Conservation (phyloP, 2,113 vertebrate genomes). For the Lophura nycthemera region DNA sequence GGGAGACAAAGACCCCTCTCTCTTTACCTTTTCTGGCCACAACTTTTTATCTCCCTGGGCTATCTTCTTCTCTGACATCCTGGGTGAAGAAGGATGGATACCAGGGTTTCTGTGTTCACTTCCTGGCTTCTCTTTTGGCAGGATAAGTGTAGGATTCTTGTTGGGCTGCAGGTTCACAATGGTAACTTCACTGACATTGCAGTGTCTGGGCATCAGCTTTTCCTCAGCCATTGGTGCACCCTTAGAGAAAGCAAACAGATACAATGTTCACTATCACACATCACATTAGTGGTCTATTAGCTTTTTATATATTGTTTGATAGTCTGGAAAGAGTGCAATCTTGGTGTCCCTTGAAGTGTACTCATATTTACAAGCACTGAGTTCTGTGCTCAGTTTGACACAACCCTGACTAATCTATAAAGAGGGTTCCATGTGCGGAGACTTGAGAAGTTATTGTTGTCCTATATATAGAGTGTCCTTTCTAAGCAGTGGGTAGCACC, state of each 20-base stretch:
- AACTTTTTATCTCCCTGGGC: conserved; percentile 31
- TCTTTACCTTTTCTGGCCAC: conserved; percentile 35
- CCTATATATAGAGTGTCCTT: not conserved
- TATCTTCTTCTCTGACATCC: conserved; percentile 31
- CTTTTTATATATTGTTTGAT: not conserved
- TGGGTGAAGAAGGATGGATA: conserved; percentile 46
- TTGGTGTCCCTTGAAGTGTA: not conserved
- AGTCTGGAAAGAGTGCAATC: not conserved
- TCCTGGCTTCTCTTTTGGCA: not conserved
- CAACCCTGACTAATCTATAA: not conserved
- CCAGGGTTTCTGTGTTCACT: not conserved
- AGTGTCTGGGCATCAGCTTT: conserved; percentile 64
- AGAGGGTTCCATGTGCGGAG: not conserved
- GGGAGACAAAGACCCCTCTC: conserved; percentile 34
- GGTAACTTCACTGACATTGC: conserved; percentile 70
- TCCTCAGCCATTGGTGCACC: conserved; percentile 32
- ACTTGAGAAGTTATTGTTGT: not conserved
- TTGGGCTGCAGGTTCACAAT: conserved; percentile 69
- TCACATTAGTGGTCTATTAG: not conserved
- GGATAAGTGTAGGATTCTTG: conserved; percentile 33
- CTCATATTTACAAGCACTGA: not conserved
- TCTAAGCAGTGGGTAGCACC: not conserved
- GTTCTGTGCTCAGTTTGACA: not conserved
- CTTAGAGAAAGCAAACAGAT: conserved; percentile 45
- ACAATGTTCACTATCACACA: not conserved